Conservation (phyloP, 2,113 vertebrate species). For the Accipiter cooperii region DNA sequence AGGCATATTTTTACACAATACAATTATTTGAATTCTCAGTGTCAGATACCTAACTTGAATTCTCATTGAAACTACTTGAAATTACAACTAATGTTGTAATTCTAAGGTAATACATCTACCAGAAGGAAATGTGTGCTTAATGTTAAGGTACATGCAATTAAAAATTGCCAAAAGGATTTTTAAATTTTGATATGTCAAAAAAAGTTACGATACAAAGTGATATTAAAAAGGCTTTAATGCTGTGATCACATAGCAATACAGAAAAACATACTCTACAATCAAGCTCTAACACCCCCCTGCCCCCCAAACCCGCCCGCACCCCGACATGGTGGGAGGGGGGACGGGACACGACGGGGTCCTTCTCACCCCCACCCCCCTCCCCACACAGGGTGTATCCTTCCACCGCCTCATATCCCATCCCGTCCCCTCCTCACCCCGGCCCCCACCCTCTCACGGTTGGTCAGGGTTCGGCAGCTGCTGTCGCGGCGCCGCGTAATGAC, state of each 20-base stretch:
- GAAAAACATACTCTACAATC: background rate
- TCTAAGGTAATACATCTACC: background rate
- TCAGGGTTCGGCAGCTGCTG: too few species aligned
- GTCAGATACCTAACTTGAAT: background rate
- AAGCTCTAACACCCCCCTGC: background rate
- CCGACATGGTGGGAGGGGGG: too few species aligned
- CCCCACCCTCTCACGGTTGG: too few species aligned
- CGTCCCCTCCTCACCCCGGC: too few species aligned
- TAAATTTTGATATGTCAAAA: background rate
- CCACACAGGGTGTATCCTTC: too few species aligned
- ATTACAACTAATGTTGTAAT: background rate
- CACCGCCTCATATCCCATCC: too few species aligned
- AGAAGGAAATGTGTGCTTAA: background rate
- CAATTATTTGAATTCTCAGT: background rate
- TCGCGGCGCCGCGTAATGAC: too few species aligned
- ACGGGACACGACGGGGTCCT: too few species aligned
- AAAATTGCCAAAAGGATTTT: background rate
- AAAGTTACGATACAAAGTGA: background rate
- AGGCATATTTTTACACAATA: background rate
- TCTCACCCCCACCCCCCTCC: too few species aligned
- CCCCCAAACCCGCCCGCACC: too few species aligned
- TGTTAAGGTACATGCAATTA: background rate
- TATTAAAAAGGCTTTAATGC: background rate
- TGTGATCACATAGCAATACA: background rate
- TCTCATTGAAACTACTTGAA: background rate